Percentiles rank a stretch among this genome's conserved stretches.
phyloP scores from a whole-genome alignment of 2,888 invertebrate species.

The Campoplex nolae region DNA sequence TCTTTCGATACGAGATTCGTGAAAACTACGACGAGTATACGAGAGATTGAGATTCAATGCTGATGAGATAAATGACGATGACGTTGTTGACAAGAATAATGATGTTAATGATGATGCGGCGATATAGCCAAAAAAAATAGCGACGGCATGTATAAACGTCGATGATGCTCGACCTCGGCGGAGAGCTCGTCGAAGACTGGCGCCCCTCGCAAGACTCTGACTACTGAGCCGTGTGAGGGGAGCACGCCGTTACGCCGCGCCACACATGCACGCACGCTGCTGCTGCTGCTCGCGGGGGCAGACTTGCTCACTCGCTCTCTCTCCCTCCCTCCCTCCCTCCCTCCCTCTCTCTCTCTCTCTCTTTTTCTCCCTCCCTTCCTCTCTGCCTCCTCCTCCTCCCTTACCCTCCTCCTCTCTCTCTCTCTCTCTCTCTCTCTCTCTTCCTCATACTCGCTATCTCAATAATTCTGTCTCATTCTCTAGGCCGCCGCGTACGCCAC shows the following conservation, averaged over 20 bases:
- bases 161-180: slow-evolving; percentile 74
- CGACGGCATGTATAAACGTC: slow-evolving; percentile 71
- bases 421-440: slow-evolving; percentile 5
- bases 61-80: slow-evolving; percentile 8
- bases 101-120: not conserved
- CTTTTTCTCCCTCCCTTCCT: not conserved
- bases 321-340: not conserved
- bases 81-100: not conserved
- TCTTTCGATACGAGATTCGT: not conserved
- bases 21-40: not conserved
- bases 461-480: slow-evolving; percentile 28
- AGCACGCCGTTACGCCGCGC: slow-evolving; percentile 74
- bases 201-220: slow-evolving; percentile 75
- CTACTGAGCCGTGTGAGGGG: slow-evolving; percentile 75
- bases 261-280: slow-evolving; percentile 72
- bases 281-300: slow-evolving; percentile 53
- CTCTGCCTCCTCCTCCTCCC: not conserved
- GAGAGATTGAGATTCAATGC: not conserved
- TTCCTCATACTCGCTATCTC: slow-evolving; percentile 13
- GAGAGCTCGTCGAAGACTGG: slow-evolving; percentile 80
- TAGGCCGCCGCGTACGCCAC: slow-evolving; percentile 61
- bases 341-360: not conserved
- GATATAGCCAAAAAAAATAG: slow-evolving; percentile 43
- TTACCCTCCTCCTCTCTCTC: slow-evolving; percentile 8
- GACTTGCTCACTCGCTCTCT: slow-evolving; percentile 38